Percentiles rank a stretch among this genome's conserved stretches.
phyloP scores from a whole-genome alignment of 2,113 vertebrate genomes.

The Scortum barcoo region DNA sequence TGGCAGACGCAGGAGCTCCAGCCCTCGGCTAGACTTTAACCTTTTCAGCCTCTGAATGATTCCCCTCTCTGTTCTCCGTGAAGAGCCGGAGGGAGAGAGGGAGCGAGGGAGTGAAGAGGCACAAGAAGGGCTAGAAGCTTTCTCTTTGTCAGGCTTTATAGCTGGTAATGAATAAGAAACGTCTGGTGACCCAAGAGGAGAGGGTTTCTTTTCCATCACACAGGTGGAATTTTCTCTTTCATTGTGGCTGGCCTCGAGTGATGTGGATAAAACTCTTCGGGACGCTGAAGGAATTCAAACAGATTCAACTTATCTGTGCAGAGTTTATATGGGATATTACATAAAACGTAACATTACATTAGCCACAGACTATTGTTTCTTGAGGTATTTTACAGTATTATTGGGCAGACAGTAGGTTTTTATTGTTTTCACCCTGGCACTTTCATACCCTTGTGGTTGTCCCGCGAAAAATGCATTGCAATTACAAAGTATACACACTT shows the following conservation, averaged over 20 bases:
- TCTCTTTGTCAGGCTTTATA: slow-evolving; percentile 78
- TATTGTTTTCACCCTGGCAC: background rate
- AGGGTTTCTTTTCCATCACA: slow-evolving; percentile 11
- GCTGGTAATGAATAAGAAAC: slow-evolving; percentile 81
- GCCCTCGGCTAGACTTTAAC: slow-evolving; percentile 79
- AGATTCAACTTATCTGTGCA: background rate
- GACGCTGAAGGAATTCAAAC: background rate
- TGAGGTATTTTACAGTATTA: too few relatives aligned
- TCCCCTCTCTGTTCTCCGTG: slow-evolving; percentile 63
- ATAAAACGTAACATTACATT: background rate
- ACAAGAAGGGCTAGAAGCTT: slow-evolving; percentile 73
- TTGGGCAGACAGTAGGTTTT: background rate
- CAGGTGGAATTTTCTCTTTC: slow-evolving; percentile 64
- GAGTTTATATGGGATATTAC: background rate
- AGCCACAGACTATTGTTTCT: background rate
- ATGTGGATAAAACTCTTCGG: background rate
- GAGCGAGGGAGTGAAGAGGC: slow-evolving; percentile 71
- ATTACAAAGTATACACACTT: background rate
- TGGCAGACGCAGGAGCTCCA: slow-evolving; percentile 74
- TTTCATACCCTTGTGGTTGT: background rate
- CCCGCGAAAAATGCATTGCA: background rate
- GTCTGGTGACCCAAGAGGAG: slow-evolving; percentile 72
- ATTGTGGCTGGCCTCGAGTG: background rate
- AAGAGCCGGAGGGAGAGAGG: slow-evolving; percentile 58
- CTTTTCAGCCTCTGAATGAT: slow-evolving; percentile 80